Base-by-base conservation (phyloP, 2,888 invertebrate genomes). In the Synergus laeviventris region DNA sequence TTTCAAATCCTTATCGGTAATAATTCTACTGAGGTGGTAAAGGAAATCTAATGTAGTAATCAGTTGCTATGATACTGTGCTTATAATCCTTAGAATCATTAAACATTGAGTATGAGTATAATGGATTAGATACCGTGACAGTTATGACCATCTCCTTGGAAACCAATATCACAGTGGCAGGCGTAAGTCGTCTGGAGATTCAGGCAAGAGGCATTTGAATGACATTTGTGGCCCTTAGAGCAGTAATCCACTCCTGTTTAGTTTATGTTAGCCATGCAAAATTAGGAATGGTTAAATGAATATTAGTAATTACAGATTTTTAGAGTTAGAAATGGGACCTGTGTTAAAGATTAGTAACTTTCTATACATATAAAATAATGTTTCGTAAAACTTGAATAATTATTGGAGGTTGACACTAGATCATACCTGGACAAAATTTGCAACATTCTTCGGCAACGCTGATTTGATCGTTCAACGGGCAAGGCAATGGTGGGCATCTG, bases 131-230 rank as follows among this genome's bases (percentile, higher is more conserved):
- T 89, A 95, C 96, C 96, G 92, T 94, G 93, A 92, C 96, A 95
- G 84, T 93, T 93, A 88, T 94, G 93, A 87, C 97, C 97, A 91
- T 97, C 95, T 84, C 97, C 98, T 88, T 95, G 94, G 93, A 96
- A 98, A 91, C 98, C 98, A 91, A 94, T 93, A 92, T 96, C 95
- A 92, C 98, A 98, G 89, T 96, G 95, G 92, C 97, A 98, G 88
- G 96, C 95, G 91, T 96, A 97, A 88, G 96, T 96, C 86, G 97
- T 97, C 92, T 96, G 95, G 89, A 97, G 94, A 92, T 97, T 98
- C 92, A 96, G 94, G 92, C 98, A 98, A 83, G 96, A 95, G 79
- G 97, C 97, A 91, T 98, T 97, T 89, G 94, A 93, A 91, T 98
- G 97, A 91, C 98, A 98, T 89, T 95, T 94, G 92, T 97, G 96